phyloP scores from a whole-genome alignment of 2,797 vertebrate genomes.

The Myiotriccus ornatus region DNA sequence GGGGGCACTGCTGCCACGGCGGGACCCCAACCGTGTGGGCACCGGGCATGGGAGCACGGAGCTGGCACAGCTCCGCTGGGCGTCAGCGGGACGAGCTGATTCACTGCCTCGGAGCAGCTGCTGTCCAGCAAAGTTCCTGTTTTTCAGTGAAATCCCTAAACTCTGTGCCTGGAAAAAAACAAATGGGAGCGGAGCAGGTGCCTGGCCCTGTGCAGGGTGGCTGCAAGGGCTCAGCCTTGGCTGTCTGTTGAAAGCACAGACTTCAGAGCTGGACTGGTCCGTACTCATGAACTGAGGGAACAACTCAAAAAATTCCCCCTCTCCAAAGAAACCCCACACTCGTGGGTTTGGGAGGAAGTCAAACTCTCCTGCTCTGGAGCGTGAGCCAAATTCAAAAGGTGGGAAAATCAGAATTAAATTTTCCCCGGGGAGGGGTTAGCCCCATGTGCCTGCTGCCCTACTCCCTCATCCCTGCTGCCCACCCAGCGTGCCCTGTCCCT shows the following conservation, averaged over 20 bases:
- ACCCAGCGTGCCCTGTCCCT: accelerated
- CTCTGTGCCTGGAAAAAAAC: slow-evolving; percentile 1
- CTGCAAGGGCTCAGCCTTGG: neutral
- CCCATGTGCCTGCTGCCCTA: neutral
- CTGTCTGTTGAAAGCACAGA: neutral
- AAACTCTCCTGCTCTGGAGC: neutral
- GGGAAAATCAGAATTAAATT: neutral
- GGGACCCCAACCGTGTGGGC: accelerated
- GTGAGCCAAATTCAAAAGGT: neutral
- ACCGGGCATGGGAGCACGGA: accelerated
- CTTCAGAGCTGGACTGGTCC: neutral
- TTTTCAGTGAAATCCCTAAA: slow-evolving; percentile 34
- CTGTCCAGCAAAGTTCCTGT: slow-evolving; percentile 50
- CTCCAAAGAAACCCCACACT: accelerated
- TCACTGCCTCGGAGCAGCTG: slow-evolving; percentile 13
- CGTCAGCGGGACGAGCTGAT: neutral
- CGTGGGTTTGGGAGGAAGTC: neutral
- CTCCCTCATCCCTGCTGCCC: neutral
- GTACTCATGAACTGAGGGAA: accelerated
- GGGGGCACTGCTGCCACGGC: neutral
- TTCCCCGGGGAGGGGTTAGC: neutral
- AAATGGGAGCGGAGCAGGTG: slow-evolving; percentile 5
- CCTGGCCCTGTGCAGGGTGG: neutral
- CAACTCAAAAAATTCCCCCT: neutral
- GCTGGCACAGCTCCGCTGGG: neutral